Conservation (phyloP, 1,140 invertebrate genomes). For the Galleria mellonella region DNA sequence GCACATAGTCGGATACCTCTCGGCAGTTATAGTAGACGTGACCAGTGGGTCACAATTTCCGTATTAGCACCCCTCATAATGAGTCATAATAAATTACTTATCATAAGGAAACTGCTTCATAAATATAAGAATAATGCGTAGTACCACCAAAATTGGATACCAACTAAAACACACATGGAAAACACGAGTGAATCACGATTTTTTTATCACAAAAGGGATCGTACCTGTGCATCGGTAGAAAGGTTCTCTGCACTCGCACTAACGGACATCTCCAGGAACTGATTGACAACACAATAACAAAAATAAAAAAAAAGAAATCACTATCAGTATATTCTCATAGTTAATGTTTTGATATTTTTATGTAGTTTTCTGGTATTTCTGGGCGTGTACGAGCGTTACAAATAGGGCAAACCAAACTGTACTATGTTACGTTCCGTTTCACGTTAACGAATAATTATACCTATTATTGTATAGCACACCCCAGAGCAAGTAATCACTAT, state of each 20-base stretch:
- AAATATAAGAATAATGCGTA: too few species aligned
- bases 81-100: slow-evolving; percentile 20
- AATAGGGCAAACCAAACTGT: background rate
- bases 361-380: slow-evolving; percentile 18
- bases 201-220: background rate
- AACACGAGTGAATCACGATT: slow-evolving; percentile 1
- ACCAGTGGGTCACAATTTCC: slow-evolving; percentile 30
- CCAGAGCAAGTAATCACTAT: too few species aligned
- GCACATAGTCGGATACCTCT: too few species aligned
- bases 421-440: too few species aligned
- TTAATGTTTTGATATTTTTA: slow-evolving; percentile 24
- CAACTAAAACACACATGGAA: too few species aligned
- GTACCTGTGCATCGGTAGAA: slow-evolving; percentile 76
- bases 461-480: too few species aligned
- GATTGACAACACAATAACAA: slow-evolving; percentile 13
- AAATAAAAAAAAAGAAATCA: slow-evolving; percentile 21
- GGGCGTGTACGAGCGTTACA: slow-evolving; percentile 23
- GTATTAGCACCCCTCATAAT: slow-evolving; percentile 32
- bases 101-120: too few species aligned
- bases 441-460: too few species aligned
- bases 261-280: slow-evolving; percentile 74
- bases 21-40: slow-evolving; percentile 4
- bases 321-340: slow-evolving; percentile 39
- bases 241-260: slow-evolving; percentile 81
- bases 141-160: too few species aligned